Base-by-base conservation (phyloP, 2,113 vertebrate genomes). In the Stigmatopora argus region DNA sequence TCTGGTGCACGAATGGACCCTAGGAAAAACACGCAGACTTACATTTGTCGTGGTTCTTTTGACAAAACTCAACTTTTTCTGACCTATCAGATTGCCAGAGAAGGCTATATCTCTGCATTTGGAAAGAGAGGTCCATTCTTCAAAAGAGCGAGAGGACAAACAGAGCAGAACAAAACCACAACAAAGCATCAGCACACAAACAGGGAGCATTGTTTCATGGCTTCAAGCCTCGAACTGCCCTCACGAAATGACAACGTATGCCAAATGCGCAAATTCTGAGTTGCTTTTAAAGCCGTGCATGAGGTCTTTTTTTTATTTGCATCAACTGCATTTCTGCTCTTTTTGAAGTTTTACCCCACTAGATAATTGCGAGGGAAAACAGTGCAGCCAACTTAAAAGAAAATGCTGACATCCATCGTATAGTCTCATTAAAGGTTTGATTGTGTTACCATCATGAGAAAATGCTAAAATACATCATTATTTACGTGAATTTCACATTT, bases 121-220 rank as follows among this genome's bases (percentile, higher is more conserved):
- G 13, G 69, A 64, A 62, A 75, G 19, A 62, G 63, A 77, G 58
- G 66, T 77, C 69, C 58, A 69, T 57, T 78, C 62, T 78, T 82
- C 53, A 52, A 68, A 81, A 77, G 74, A 73, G 65, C 21, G 67
- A 66, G 66, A 73, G 72, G 63, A 73, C 77, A 85, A 87, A 72
- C 78, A 67, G 73, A 82, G 79, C 73, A 81, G 80, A 84, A 84
- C 82, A 80, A 77, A 83, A 71, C 72, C 67, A 78, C 72, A 87
- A 80, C 80, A 84, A 80, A 81, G 66, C 76, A 75, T 75, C 78
- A 73, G 77, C 79, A 78, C 78, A 76, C 83, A 83, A 81, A 82
- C 83, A 78, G 75, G 75, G 75, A 51, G 69, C 66, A 68, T 70
- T 78, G 67, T 80, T 84, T 82, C 62, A 69, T 76, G 80, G 80